Conservation (phyloP, 2,113 vertebrate species). For the Ariopsis seemanni region DNA sequence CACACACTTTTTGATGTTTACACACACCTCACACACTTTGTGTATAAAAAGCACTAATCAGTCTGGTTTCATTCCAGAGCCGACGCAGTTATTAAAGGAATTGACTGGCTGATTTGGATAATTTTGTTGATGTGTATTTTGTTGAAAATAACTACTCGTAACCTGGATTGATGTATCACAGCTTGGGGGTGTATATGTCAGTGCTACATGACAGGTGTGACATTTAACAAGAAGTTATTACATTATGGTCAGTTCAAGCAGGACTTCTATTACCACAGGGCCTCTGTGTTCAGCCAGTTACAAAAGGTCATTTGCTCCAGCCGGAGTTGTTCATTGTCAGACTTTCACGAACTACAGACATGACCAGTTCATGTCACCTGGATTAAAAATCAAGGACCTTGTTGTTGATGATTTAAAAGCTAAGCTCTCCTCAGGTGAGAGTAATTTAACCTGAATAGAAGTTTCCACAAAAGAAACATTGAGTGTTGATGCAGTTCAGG, state of each 20-base stretch:
- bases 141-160: not conserved
- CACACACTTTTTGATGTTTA: not conserved
- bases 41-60: not conserved
- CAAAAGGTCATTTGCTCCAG: not conserved
- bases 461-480: not conserved
- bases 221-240: not conserved
- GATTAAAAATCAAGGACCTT: not conserved
- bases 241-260: not conserved
- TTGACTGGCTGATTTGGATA: not conserved
- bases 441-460: not conserved
- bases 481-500: not conserved
- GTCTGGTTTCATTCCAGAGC: not conserved
- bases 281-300: not conserved
- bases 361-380: not conserved
- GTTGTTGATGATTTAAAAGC: not conserved
- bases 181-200: not conserved
- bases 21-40: not conserved
- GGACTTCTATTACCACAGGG: not conserved
- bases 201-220: not conserved
- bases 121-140: not conserved
- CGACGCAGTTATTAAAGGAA: not conserved
- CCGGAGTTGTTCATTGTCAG: not conserved
- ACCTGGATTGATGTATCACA: not conserved
- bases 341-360: not conserved
- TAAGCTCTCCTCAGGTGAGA: not conserved